Percentiles rank a stretch among this genome's conserved stretches.
phyloP scores from a whole-genome alignment of 1,140 invertebrate genomes.

The Drosophila melanogaster region DNA sequence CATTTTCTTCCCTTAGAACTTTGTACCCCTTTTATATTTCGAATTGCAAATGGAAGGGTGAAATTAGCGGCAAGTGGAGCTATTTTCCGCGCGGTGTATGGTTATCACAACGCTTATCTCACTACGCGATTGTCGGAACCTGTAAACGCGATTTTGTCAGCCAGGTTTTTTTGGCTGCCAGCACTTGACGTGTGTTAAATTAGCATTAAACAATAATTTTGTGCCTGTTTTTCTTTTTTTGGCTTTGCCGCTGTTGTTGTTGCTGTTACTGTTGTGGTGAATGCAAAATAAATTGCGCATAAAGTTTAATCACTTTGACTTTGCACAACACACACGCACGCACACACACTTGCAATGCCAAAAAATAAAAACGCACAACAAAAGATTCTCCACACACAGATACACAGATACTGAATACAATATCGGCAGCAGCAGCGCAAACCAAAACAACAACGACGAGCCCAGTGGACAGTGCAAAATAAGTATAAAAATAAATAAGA shows the following conservation, averaged over 20 bases:
- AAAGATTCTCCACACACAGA: conserved; percentile 66
- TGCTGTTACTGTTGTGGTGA: conserved; percentile 49
- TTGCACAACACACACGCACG: conserved; percentile 53
- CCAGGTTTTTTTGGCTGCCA: conserved; percentile 27
- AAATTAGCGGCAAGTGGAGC: not conserved
- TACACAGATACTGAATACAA: conserved; percentile 13
- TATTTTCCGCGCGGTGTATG: conserved; percentile 13
- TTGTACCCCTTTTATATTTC: not conserved
- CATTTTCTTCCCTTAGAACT: not conserved
- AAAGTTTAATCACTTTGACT: conserved; percentile 84
- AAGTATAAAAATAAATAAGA: conserved; percentile 33
- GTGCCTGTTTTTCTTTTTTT: conserved; percentile 23
- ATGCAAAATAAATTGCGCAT: conserved; percentile 84
- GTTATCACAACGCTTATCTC: conserved; percentile 33
- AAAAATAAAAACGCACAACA: conserved; percentile 77
- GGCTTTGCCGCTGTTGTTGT: conserved; percentile 27
- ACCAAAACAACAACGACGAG: conserved; percentile 26
- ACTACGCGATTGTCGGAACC: conserved; percentile 33
- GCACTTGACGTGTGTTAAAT: conserved; percentile 44
- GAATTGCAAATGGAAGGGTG: not conserved
- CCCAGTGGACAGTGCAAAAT: conserved; percentile 70
- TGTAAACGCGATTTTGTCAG: conserved; percentile 48
- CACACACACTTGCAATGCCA: conserved; percentile 49
- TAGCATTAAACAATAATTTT: conserved; percentile 66
- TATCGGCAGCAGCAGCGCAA: conserved; percentile 22